Evolutionary conservation across 1,140 invertebrate genomes (phyloP), one percentile per base, ranked within the genome.

Genomic region (Leptonema lineaticorne): DNA sequence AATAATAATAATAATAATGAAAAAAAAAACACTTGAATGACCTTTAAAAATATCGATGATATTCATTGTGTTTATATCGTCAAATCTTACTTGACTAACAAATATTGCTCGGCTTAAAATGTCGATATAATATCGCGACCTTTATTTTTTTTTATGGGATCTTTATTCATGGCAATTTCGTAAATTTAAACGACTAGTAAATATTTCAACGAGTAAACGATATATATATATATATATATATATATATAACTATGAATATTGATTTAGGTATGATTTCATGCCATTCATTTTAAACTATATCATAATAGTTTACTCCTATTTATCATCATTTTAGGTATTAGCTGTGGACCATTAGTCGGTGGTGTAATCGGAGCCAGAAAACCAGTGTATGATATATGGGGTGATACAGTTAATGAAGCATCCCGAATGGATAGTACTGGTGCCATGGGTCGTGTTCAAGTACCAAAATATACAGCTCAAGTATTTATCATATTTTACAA

Each of bases 301-400:
- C n/a, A n/a, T n/a, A n/a, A n/a, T n/a, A n/a, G n/a, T 33, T 33
- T 33, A 33, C 11, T 5, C 5, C 5, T 33, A 6, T 33, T 33
- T 33, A 5, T 33, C 11, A 33, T 33, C 5, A 56, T 63, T 73
- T 59, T 72, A 92, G 91, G 90, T 18, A 94, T 98, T 48, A 95
- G 93, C 75, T 92, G 93, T 76, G 96, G 96, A 0, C 93, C 95
- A 0, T 79, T 98, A 1, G 96, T 99, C 0, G 96, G 96, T 60
- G 97, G 97, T 1, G 97, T 99, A 0, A 98, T 99, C 71, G 97
- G 96, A 0, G 96, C 95, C 0, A 87, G 95, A 26, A 98, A 99
- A 76, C 97, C 97, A 0, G 96, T 98, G 64, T 99, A 96, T 81
- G 97, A 99, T 76, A 97, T 99, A 70, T 99, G 96, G 96, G 97